Conservation (phyloP, 1,140 invertebrate genomes). For the Galleria mellonella region DNA sequence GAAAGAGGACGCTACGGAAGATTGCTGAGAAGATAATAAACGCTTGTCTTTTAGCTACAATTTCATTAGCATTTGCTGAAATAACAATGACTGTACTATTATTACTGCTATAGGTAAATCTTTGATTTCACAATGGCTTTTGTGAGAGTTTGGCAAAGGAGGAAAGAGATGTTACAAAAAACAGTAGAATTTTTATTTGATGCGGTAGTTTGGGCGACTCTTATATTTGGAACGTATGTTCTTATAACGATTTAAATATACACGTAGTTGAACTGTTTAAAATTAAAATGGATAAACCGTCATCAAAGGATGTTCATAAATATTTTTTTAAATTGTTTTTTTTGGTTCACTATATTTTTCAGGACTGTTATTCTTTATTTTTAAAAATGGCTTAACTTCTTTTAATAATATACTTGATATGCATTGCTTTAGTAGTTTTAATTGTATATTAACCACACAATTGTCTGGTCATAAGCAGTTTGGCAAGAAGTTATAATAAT, state of each 20-base stretch:
- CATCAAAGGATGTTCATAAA: too few species aligned
- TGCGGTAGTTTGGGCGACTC: slow-evolving; percentile 24
- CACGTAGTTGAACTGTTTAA: too few species aligned
- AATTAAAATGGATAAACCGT: too few species aligned
- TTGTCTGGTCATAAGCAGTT: too few species aligned
- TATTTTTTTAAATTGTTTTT: too few species aligned
- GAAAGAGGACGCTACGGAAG: slow-evolving; percentile 27
- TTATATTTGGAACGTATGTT: slow-evolving; percentile 36
- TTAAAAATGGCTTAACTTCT: too few species aligned
- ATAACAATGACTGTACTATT: slow-evolving; percentile 35
- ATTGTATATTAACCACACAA: too few species aligned
- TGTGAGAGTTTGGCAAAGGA: slow-evolving; percentile 27
- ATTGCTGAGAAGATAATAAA: slow-evolving; percentile 37
- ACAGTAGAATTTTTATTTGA: slow-evolving; percentile 22
- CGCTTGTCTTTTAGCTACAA: slow-evolving; percentile 34
- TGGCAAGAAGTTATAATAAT: too few species aligned
- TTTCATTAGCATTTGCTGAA: slow-evolving; percentile 39
- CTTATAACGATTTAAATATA: slow-evolving; percentile 1
- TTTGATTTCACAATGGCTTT: slow-evolving; percentile 23
- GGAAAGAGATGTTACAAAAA: slow-evolving; percentile 22
- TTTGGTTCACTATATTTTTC: too few species aligned
- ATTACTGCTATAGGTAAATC: slow-evolving; percentile 13
- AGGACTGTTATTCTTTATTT: too few species aligned
- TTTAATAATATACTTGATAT: too few species aligned
- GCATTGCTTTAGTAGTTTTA: too few species aligned